phyloP scores from a whole-genome alignment of 2,113 vertebrate species.

The Lontra canadensis region DNA sequence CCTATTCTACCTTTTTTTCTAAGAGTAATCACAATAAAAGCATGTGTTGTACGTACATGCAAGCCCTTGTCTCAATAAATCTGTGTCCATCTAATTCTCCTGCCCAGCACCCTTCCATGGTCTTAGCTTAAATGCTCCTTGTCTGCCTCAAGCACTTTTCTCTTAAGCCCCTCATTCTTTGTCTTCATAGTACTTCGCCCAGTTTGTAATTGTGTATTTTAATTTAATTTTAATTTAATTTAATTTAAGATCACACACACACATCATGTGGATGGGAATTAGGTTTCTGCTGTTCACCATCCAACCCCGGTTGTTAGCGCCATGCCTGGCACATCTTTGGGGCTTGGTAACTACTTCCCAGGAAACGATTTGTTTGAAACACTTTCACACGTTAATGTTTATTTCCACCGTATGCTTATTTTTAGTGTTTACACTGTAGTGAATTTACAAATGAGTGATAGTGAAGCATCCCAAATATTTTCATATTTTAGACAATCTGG shows the following conservation, averaged over 20 bases:
- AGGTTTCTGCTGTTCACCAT: background rate
- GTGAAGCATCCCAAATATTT: background rate
- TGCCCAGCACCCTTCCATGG: background rate
- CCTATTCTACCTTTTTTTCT: background rate
- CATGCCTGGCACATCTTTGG: too few species aligned
- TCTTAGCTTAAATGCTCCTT: background rate
- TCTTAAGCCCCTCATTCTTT: background rate
- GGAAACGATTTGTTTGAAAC: background rate
- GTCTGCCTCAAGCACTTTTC: background rate
- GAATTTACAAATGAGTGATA: background rate
- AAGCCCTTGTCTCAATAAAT: background rate
- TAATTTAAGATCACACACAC: too few species aligned
- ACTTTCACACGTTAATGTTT: background rate
- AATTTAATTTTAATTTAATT: too few species aligned
- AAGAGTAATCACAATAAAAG: background rate
- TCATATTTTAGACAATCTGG: conserved; percentile 19
- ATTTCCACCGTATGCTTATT: background rate
- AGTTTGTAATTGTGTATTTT: background rate
- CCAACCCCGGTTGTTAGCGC: background rate
- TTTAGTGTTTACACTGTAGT: background rate
- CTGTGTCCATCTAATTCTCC: background rate
- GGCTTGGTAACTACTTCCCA: background rate
- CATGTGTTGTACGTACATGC: background rate
- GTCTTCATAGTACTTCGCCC: background rate
- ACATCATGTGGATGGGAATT: background rate